Base-by-base conservation (phyloP, 2,797 vertebrate genomes). In the Poecilia picta region DNA sequence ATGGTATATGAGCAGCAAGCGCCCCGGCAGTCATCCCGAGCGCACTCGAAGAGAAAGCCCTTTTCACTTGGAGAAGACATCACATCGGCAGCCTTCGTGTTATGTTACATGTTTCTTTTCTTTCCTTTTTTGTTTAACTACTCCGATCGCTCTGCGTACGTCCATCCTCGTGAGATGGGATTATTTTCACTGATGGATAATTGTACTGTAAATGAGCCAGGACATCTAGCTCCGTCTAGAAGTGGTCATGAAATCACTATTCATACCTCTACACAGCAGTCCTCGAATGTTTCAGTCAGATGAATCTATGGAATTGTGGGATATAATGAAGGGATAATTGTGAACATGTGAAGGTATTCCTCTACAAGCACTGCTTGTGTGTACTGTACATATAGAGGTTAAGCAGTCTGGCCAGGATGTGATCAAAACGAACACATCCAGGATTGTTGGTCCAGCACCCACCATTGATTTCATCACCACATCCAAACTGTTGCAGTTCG, bases 361-460 rank as follows among this genome's bases (percentile, higher is more conserved):
- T 93, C 87, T 88, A 88, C 93, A 87, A 93, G 93, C 91, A 90
- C 92, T 94, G 92, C 94, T 94, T 89, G 91, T 95, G 93, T 96
- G 95, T 96, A 95, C 93, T 96, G 95, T 96, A 95, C 92, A 95
- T 95, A 95, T 87, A 91, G 87, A 90, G 91, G 84, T 89, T 89
- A 92, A 33, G 89, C 87, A 78, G 93, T 92, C 88, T 89, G 90
- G 91, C 90, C 87, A 77, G 76, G 87, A 86, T 84, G 79, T 83
- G 77, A 90, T 81, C 90, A 33, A 91, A 84, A 82, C 93, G 89
- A 73, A 81, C 76, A 74, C 75, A 55, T 84, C 88, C 13, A 71
- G 87, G 91, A 92, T 87, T 79, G 84, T 84, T 64, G 81, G 76
- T 77, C 90, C 59, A 81, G 20, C 16, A 25, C 75, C 53, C 41